Base-by-base conservation (phyloP, 1,140 invertebrate genomes). In the Pachyrhynchus sulphureomaculatus region DNA sequence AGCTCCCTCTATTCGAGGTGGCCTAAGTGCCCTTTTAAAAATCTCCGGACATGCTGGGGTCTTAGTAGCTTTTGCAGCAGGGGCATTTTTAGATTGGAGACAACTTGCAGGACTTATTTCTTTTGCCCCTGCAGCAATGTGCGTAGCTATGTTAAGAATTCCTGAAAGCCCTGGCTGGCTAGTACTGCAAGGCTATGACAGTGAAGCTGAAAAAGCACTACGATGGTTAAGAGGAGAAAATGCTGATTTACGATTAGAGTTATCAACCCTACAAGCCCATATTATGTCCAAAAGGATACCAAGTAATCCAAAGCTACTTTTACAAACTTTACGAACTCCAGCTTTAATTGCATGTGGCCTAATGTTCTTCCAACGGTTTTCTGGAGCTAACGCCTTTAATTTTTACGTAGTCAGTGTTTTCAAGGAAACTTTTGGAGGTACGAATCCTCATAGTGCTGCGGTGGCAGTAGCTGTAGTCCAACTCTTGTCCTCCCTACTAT, bases 321-420 rank as follows among this genome's bases (percentile, higher is more conserved):
- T 74, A 2, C 49, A 66, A 36, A 66, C 64, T n/a, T 39, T 75
- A n/a, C 53, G 66, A 37, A 70, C 73, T 83, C 90, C 89, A 4
- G 85, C 90, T 8, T 77, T 90, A 44, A 90, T 91, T 48, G 90
- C 89, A 1, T 91, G 89, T 74, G 89, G 88, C 0, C 76, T 92
- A 39, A 92, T 92, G 89, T 87, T 92, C 76, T 92, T 93, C 75
- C 89, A 91, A 68, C 80, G 88, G 51, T 92, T 92, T 68, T 89
- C 88, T 49, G 90, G 90, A 9, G 88, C 88, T 10, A 88, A 90
- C 66, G 85, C 90, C 12, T 92, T 92, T 75, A 89, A 85, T 75
- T 91, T 90, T 72, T 92, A 92, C 74, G 88, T 90, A 12, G 90
- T 91, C 1, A 83, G 86, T 34, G 88, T 91, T 69, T 90, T 92